phyloP scores from a whole-genome alignment of 2,888 invertebrate genomes.

The Ommatoiulus sabulosus region DNA sequence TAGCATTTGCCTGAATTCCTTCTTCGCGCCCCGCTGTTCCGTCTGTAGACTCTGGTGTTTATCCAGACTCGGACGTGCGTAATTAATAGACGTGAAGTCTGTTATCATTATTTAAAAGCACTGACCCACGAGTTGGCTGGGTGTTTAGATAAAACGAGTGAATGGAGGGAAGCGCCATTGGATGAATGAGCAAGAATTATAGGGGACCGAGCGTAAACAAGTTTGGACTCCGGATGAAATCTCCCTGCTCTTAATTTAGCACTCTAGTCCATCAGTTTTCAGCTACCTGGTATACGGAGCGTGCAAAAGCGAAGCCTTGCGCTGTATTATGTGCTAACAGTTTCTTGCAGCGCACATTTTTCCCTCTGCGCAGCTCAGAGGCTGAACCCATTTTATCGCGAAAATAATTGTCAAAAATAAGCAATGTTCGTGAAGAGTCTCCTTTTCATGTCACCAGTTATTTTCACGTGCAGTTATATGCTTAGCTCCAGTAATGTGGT shows the following conservation, averaged over 20 bases:
- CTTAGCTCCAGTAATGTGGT: constrained; percentile 32
- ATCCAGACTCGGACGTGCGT: constrained; percentile 15
- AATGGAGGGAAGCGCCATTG: constrained; percentile 28
- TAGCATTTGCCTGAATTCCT: neutral
- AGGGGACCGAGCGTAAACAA: constrained; percentile 23
- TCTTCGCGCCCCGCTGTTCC: neutral
- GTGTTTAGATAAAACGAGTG: constrained; percentile 36
- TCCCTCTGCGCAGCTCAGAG: neutral
- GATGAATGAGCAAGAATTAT: constrained; percentile 40
- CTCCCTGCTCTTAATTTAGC: constrained; percentile 8
- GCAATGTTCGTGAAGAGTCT: neutral
- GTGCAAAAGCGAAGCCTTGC: neutral
- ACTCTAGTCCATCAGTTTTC: constrained; percentile 34
- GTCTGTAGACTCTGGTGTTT: neutral
- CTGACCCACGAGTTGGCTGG: constrained; percentile 5
- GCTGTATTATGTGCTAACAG: neutral
- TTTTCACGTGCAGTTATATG: neutral
- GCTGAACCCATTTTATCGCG: neutral
- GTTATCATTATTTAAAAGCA: constrained; percentile 43
- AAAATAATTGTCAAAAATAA: neutral
- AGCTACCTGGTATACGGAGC: constrained; percentile 19
- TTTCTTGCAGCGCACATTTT: neutral
- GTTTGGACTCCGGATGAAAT: constrained; percentile 29
- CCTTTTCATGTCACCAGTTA: neutral
- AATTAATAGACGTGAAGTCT: constrained; percentile 14